phyloP scores from a whole-genome alignment of 1,140 invertebrate species.

The Bombus pyrosoma region DNA sequence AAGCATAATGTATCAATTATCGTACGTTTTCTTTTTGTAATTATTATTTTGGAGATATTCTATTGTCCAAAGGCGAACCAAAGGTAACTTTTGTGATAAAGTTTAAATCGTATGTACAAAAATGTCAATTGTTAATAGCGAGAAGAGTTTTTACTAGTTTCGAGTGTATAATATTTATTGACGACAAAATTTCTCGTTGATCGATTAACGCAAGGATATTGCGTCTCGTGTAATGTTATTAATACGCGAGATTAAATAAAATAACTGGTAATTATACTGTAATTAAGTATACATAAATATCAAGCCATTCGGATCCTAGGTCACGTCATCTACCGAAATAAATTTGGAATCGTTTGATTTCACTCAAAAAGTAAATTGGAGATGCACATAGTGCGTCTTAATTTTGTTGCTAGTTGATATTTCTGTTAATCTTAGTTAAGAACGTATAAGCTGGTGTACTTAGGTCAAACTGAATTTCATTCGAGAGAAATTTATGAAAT shows the following conservation, averaged over 20 bases:
- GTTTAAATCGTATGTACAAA: conserved; percentile 33
- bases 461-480: background rate
- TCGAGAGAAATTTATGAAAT: background rate
- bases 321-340: background rate
- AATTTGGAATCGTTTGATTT: background rate
- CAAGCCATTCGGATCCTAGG: background rate
- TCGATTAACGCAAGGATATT: background rate
- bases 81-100: conserved; percentile 52
- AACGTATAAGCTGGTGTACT: background rate
- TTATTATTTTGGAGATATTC: background rate
- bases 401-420: background rate
- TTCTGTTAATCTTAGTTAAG: background rate
- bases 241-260: background rate
- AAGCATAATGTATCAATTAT: background rate
- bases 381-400: background rate
- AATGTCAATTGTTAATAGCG: conserved; percentile 36
- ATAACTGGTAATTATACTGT: background rate
- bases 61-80: conserved; percentile 59
- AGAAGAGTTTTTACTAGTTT: background rate
- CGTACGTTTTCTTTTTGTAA: background rate
- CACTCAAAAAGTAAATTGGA: background rate
- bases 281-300: background rate
- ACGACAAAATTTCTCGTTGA: background rate
- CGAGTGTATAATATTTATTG: background rate
- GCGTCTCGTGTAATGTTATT: background rate